Evolutionary conservation across 37 sponge, comb jelly and placozoan species (phyloP).

Genomic region (Chondrosia reniformis): DNA sequence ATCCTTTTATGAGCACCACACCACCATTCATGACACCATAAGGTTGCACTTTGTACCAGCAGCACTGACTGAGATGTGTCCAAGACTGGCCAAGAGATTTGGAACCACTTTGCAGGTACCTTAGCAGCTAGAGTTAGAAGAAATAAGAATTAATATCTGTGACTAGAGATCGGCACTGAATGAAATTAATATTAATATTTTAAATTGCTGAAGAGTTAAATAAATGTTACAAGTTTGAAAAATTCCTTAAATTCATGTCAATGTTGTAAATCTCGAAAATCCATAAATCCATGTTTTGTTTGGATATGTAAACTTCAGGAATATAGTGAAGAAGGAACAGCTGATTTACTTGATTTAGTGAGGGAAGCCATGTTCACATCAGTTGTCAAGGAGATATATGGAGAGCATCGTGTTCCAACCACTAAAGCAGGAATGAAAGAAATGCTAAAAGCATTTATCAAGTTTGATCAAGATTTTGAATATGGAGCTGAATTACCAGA

Average conservation of each 20-base stretch:
- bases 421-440: slow-evolving; percentile 29
- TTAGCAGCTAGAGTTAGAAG: no score
- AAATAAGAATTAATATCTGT: no score
- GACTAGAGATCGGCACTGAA: no score
- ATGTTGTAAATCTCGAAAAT: no score
- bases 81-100: slow-evolving; percentile 32
- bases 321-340: slow-evolving; percentile 27
- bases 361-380: slow-evolving; percentile 57
- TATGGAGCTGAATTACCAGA: slow-evolving; percentile 77
- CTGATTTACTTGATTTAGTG: slow-evolving; percentile 71
- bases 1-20: slow-evolving; percentile 56
- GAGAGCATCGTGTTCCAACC: slow-evolving; percentile 40
- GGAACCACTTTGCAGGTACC: background rate
- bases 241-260: no score
- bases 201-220: no score
- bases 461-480: slow-evolving; percentile 83
- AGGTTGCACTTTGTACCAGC: slow-evolving; percentile 42
- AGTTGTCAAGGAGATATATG: slow-evolving; percentile 68
- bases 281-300: background rate
- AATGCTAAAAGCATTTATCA: slow-evolving; percentile 41
- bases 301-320: background rate
- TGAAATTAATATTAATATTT: no score
- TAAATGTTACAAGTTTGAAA: no score
- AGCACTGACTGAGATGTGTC: slow-evolving; percentile 21
- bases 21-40: slow-evolving; percentile 53